phyloP scores from a whole-genome alignment of 2,797 vertebrate species.

The Falco concolor region DNA sequence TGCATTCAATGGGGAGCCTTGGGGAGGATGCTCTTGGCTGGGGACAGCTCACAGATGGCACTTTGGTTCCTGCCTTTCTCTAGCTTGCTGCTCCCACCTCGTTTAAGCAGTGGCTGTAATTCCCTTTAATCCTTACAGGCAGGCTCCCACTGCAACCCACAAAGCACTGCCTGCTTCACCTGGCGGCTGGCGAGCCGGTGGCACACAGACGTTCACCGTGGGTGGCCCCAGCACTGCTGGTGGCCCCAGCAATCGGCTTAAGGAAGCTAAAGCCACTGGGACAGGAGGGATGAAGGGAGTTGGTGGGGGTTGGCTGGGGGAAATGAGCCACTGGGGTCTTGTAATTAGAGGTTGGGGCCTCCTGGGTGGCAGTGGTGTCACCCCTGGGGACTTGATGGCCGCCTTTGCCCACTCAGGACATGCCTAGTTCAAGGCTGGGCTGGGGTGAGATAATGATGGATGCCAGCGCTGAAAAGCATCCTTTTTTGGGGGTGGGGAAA shows the following conservation, averaged over 20 bases:
- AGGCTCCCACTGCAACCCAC: not conserved
- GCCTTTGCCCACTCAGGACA: accelerated
- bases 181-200: not conserved
- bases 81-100: accelerated
- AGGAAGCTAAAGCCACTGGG: not conserved
- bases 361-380: not conserved
- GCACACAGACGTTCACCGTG: not conserved
- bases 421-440: too few relatives aligned
- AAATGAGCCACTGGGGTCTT: not conserved
- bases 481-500: not conserved
- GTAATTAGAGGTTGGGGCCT: not conserved
- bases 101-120: not conserved
- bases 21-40: not conserved
- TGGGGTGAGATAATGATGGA: not conserved
- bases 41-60: accelerated
- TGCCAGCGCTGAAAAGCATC: accelerated
- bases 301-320: not conserved
- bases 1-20: accelerated
- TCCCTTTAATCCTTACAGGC: not conserved
- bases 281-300: not conserved
- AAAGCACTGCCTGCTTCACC: not conserved
- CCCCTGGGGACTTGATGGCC: not conserved
- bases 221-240: not conserved
- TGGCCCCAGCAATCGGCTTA: conserved; percentile 21
- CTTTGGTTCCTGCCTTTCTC: not conserved